Base-by-base conservation (phyloP, 2,888 invertebrate genomes). In the Chesias legatella region DNA sequence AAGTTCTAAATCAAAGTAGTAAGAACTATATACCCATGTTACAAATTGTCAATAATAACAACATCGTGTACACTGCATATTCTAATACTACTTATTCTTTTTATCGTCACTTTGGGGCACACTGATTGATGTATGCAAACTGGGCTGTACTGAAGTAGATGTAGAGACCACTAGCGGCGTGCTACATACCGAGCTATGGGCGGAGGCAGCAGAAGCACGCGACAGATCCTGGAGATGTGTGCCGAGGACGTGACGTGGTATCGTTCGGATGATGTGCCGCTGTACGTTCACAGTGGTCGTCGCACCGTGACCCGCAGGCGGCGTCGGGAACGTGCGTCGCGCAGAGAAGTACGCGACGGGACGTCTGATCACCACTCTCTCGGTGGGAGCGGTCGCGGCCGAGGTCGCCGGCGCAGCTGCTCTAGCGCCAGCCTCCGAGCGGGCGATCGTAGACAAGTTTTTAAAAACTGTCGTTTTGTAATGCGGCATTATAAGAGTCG, bases 381-480 rank as follows among this genome's bases (percentile, higher is more conserved):
- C 51, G 10, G 34, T 24, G n/a, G 35, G 9, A 33, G 27, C 6
- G 7, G 33, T 21, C 25, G 13, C n/a, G 8, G 35, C 21, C 22
- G 22, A 5, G 24, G 40, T 33, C 26, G 30, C 26, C 17, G 47
- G 43, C 13, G 27, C 37, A 9, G 23, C 33, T 1, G 22, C 10
- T n/a, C 27, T 34, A 1, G 35, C 10, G 22, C 27, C 39, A 1
- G 44, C n/a, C 23, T 43, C 49, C 3, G 35, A n/a, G 9, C 39
- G 32, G 6, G 41, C 41, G 2, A 40, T 20, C 5, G 39, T 37
- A n/a, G 44, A 38, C 23, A 48, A 33, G 21, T 48, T 46, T 31
- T 48, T 50, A 25, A 48, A 50, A 9, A 50, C 40, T 1, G 48
- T 44, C 5, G 46, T 43, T 28, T 54, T 52, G 30, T 50, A 50